Base-by-base conservation (phyloP, 2,888 invertebrate species). In the Rugalucina vietnamica region DNA sequence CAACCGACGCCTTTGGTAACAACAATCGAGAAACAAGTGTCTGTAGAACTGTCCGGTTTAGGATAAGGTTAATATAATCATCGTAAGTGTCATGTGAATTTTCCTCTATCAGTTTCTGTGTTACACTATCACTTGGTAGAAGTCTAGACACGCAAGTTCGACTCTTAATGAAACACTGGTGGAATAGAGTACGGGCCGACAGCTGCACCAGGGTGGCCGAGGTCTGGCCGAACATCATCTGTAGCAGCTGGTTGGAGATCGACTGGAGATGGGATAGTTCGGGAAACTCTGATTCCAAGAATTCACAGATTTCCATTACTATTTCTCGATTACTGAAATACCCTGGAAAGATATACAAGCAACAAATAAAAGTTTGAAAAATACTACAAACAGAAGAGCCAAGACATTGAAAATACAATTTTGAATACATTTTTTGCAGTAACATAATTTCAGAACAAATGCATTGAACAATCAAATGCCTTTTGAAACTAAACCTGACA, bases 141-240 rank as follows among this genome's bases (percentile, higher is more conserved):
- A 93, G 85, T 75, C 88, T 87, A 32, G 88, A 82, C 14, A 93
- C 76, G 77, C 90, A 90, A 1, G 81, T 57, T 21, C 89, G 81
- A 43, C 89, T 90, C 50, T 90, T 84, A 0, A 92, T 86, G 70
- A 93, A 88, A 78, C 90, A 91, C 34, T 90, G 84, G 54, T 91
- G 85, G 77, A 93, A 93, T 10, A 93, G 86, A 8, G 87, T 79
- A n/a, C 93, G 79, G 0, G 91, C 89, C 0, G 92, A 88, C 24
- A 92, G 87, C 83, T 93, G 93, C 69, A 90, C 84, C 1, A 93
- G 85, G 0, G 91, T 81, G 29, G 92, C 88, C 29, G 91, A 89
- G 3, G 90, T 90, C 69, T 89, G 87, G 0, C 93, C 93, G 85
- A 93, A 92, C 91, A 93, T 90, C 36, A 91, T 86, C 57, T 88